These are phyloP conservation scores for Lucilia sericata DNA, from an alignment of 1,140 invertebrate species.

Conservation along the genomic window DNA sequence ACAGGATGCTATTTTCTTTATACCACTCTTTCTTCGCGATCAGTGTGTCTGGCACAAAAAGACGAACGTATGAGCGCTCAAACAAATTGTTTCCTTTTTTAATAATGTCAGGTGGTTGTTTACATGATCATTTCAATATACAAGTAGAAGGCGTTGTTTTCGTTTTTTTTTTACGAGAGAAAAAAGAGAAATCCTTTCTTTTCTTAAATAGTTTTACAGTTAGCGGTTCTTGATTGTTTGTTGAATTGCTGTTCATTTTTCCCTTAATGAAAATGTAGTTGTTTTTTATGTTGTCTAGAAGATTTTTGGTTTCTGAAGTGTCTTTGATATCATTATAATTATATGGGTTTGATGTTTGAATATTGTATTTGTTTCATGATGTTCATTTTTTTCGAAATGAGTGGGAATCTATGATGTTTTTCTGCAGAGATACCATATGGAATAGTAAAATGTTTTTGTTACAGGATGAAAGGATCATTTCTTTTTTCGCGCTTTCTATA, in stretches of 20 bases:
- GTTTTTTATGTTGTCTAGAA: not conserved
- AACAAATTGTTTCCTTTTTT: not conserved
- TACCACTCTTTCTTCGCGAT: not conserved
- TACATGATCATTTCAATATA: not conserved
- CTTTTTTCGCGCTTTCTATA: not conserved
- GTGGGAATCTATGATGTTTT: not conserved
- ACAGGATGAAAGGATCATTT: not conserved
- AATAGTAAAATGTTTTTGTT: constrained; percentile 1
- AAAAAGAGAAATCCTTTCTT: not conserved
- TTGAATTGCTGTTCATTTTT: not conserved
- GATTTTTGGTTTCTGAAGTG: not conserved
- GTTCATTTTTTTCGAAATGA: not conserved
- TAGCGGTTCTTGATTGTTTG: not conserved
- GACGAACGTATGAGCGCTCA: too few relatives aligned
- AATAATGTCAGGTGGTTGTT: not conserved
- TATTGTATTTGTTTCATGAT: too few relatives aligned
- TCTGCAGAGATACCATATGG: not conserved
- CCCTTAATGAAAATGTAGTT: not conserved
- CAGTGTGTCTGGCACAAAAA: not conserved
- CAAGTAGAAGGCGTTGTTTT: not conserved
- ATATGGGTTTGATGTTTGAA: not conserved
- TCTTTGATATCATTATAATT: constrained; percentile 8
- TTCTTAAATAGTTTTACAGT: not conserved
- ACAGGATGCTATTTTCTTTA: not conserved
- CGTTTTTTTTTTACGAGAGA: not conserved